These are phyloP conservation scores for Zaprionus vittiger DNA, from an alignment of 1,140 invertebrate species.

Conservation along the genomic window DNA sequence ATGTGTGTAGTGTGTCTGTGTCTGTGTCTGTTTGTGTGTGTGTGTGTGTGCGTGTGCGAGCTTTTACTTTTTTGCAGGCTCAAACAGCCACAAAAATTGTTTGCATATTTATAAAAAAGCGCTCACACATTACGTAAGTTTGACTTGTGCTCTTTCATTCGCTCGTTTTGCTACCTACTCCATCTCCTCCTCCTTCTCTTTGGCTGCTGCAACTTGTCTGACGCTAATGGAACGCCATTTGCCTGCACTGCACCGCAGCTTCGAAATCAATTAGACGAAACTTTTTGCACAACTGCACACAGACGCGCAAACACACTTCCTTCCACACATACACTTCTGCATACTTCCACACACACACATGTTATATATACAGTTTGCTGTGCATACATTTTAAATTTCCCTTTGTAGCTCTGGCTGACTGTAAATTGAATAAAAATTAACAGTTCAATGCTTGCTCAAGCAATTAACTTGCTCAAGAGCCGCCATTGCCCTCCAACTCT, in stretches of 20 bases:
- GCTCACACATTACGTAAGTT: conserved; percentile 43
- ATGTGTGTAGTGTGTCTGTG: conserved; percentile 12
- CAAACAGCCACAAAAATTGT: conserved; percentile 75
- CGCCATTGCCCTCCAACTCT: neutral
- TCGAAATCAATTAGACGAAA: conserved; percentile 77
- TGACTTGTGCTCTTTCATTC: conserved; percentile 47
- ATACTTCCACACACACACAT: neutral
- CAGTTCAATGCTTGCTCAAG: conserved; percentile 56
- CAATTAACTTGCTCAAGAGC: conserved; percentile 19
- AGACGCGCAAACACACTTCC: conserved; percentile 24
- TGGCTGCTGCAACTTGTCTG: conserved; percentile 46
- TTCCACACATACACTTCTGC: neutral
- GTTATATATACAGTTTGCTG: neutral
- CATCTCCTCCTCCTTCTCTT: conserved; percentile 13
- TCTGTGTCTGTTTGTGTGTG: conserved; percentile 15
- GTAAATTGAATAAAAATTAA: conserved; percentile 70
- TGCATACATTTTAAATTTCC: conserved; percentile 53
- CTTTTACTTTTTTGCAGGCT: conserved; percentile 27
- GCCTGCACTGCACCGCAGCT: conserved; percentile 52
- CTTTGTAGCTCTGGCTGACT: conserved; percentile 37
- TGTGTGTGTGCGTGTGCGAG: conserved; percentile 13
- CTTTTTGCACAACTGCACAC: conserved; percentile 57
- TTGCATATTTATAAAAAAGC: conserved; percentile 74
- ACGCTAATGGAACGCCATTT: conserved; percentile 77
- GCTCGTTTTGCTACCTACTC: conserved; percentile 6